Conservation (phyloP, 2,888 invertebrate genomes). For the Scaptomyza tumidula region DNA sequence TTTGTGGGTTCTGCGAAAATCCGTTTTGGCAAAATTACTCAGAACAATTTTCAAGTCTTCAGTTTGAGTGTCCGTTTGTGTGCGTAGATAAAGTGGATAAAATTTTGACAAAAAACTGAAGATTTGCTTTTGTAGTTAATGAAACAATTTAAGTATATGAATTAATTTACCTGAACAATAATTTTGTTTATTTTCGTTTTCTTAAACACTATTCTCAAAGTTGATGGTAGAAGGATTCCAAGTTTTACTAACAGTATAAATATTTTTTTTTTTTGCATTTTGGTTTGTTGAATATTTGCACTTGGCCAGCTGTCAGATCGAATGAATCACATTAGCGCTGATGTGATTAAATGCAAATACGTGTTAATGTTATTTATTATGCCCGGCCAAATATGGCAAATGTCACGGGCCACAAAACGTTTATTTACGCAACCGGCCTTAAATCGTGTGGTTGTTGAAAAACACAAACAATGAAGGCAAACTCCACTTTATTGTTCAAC, state of each 20-base stretch:
- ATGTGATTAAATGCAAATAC: slow-evolving; percentile 43
- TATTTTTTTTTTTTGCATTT: not conserved
- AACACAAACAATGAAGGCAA: slow-evolving; percentile 6
- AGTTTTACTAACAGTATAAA: not conserved
- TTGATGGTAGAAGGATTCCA: too few relatives aligned
- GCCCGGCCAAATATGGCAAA: slow-evolving; percentile 13
- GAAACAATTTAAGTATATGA: too few relatives aligned
- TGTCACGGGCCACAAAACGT: slow-evolving; percentile 10
- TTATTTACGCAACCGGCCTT: not conserved
- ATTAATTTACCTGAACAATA: too few relatives aligned
- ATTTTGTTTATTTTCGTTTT: too few relatives aligned
- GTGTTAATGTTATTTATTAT: slow-evolving; percentile 14
- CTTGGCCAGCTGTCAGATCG: slow-evolving; percentile 8
- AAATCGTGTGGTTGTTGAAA: not conserved
- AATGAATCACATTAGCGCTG: slow-evolving; percentile 20
- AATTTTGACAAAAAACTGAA: too few relatives aligned
- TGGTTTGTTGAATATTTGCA: not conserved
- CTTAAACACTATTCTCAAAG: too few relatives aligned
- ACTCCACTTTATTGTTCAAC: slow-evolving; percentile 48
- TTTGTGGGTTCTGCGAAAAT: slow-evolving; percentile 20
- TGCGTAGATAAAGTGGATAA: not conserved
- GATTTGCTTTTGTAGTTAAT: too few relatives aligned
- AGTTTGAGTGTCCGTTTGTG: not conserved
- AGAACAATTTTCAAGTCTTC: slow-evolving; percentile 49
- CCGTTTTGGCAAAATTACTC: slow-evolving; percentile 55